These are phyloP conservation scores for Toxostoma redivivum DNA, from an alignment of 2,113 vertebrate genomes.

Conservation along the genomic window DNA sequence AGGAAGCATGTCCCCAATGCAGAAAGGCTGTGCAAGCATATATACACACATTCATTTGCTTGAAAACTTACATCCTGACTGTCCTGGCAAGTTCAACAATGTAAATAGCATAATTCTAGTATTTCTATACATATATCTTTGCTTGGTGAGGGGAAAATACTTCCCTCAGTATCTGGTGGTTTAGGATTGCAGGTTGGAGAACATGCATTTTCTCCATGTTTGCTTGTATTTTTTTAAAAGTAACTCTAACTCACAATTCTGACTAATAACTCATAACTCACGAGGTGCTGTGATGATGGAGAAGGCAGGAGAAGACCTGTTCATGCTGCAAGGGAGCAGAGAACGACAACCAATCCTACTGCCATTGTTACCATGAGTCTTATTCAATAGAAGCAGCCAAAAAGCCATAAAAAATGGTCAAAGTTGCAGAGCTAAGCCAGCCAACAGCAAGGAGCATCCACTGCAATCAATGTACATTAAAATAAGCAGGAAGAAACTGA, in stretches of 20 bases:
- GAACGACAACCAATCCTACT: not conserved
- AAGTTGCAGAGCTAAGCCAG: not conserved
- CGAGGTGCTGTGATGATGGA: rapidly evolving
- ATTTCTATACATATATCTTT: not conserved
- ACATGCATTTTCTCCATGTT: slow-evolving; percentile 59
- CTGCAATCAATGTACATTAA: not conserved
- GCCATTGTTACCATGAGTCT: not conserved
- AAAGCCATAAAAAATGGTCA: not conserved
- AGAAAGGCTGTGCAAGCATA: not conserved
- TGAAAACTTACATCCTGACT: slow-evolving; percentile 36
- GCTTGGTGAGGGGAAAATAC: not conserved
- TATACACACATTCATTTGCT: not conserved
- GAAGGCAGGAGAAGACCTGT: not conserved
- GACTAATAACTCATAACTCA: not conserved
- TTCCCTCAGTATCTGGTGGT: not conserved
- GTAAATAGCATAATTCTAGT: not conserved
- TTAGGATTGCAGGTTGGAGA: not conserved
- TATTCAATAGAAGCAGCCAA: not conserved
- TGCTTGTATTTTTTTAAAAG: not conserved
- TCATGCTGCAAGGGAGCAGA: not conserved
- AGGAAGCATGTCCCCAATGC: not conserved
- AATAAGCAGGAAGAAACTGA: not conserved
- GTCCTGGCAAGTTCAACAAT: not conserved
- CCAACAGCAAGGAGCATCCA: not conserved
- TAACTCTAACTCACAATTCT: not conserved